These are phyloP conservation scores for Euthynnus affinis DNA, from an alignment of 2,797 vertebrate species.

Conservation along the genomic window DNA sequence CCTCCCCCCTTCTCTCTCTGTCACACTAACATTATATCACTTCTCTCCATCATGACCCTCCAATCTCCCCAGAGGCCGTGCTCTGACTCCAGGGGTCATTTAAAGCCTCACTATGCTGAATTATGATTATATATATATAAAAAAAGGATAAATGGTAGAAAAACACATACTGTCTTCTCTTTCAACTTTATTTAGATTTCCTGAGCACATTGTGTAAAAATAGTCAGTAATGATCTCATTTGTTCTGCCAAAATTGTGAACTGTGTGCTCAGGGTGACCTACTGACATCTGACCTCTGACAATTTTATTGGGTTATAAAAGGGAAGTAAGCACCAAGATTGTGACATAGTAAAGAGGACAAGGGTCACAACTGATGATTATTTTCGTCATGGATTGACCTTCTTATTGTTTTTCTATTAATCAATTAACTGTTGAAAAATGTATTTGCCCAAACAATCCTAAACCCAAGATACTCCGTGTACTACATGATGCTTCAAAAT, in stretches of 20 bases:
- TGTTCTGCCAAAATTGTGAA: background rate
- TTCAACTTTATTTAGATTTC: background rate
- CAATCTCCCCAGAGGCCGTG: conserved; percentile 27
- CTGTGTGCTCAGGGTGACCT: background rate
- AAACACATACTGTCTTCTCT: background rate
- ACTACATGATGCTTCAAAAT: no score
- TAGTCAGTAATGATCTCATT: background rate
- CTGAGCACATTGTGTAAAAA: background rate
- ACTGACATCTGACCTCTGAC: conserved; percentile 17
- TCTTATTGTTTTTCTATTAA: no score
- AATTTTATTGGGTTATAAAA: no score
- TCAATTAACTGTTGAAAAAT: background rate
- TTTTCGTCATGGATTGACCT: background rate
- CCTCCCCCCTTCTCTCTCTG: background rate
- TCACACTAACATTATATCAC: conserved; percentile 47
- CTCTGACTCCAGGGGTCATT: conserved; percentile 36
- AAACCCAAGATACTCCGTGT: no score
- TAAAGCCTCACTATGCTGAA: conserved; percentile 12
- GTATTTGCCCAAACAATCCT: no score
- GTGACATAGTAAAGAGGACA: background rate
- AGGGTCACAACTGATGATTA: background rate
- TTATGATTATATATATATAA: background rate
- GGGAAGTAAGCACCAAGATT: background rate
- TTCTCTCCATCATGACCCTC: conserved; percentile 46
- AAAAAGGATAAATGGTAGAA: no score